These are phyloP conservation scores for Agrilus planipennis DNA, from an alignment of 1,140 invertebrate species.

Conservation along the genomic window DNA sequence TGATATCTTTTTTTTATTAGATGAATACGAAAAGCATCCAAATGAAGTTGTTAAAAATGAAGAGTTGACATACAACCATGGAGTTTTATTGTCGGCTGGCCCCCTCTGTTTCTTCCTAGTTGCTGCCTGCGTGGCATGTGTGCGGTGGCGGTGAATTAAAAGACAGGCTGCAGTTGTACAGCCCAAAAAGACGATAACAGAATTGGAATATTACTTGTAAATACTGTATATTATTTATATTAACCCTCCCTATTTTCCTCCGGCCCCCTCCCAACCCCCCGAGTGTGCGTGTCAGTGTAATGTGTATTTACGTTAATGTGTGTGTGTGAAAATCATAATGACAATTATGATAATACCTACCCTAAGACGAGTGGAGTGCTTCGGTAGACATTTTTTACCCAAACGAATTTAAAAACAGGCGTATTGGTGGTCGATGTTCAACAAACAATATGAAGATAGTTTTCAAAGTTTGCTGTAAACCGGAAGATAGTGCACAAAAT, in stretches of 20 bases:
- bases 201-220: conserved; percentile 25
- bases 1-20: conserved; percentile 35
- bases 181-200: conserved; percentile 14
- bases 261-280: no score
- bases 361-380: no score
- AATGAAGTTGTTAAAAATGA: conserved; percentile 87
- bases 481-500: conserved; percentile 38
- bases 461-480: conserved; percentile 83
- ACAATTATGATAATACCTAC: no score
- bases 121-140: conserved; percentile 16
- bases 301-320: no score
- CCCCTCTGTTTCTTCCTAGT: conserved; percentile 20
- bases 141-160: conserved; percentile 25
- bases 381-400: no score
- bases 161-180: conserved; percentile 11
- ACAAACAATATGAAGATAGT: conserved; percentile 91
- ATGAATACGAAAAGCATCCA: conserved; percentile 73
- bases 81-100: conserved; percentile 21
- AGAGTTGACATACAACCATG: conserved; percentile 61
- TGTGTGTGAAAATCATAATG: no score
- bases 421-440: conserved; percentile 77
- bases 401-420: no score
- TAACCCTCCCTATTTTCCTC: no score
- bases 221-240: conserved; percentile 12
- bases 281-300: no score